Conservation (phyloP, 2,888 invertebrate genomes). For the Lasiommata megera region DNA sequence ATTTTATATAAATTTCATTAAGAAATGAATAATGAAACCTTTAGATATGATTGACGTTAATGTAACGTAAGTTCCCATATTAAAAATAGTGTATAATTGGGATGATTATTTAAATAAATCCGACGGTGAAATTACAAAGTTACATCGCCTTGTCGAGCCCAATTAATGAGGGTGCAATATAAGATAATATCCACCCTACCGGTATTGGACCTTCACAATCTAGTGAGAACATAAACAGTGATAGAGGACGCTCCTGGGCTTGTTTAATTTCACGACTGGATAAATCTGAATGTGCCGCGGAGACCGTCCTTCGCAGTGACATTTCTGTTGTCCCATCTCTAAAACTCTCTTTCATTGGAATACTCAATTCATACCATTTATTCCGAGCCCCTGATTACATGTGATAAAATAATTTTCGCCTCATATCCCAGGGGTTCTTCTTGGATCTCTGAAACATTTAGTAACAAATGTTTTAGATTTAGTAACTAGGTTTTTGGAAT, state of each 20-base stretch:
- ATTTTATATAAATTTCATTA: no score
- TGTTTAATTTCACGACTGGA: slow-evolving; percentile 80
- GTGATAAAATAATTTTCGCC: slow-evolving; percentile 1
- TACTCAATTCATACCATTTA: slow-evolving; percentile 32
- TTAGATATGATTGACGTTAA: no score
- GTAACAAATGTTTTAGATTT: no score
- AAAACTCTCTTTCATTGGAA: slow-evolving; percentile 50
- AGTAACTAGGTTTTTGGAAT: no score
- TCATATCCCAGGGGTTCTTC: not conserved
- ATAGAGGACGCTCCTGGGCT: slow-evolving; percentile 69
- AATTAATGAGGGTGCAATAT: slow-evolving; percentile 67
- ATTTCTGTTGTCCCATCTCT: slow-evolving; percentile 59
- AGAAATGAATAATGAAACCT: no score
- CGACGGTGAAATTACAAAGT: no score
- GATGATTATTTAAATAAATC: no score
- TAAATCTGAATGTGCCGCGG: slow-evolving; percentile 74
- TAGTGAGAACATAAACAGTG: slow-evolving; percentile 78
- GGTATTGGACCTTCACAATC: slow-evolving; percentile 61
- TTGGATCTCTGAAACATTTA: no score
- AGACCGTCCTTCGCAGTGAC: slow-evolving; percentile 49
- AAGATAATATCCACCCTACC: slow-evolving; percentile 48
- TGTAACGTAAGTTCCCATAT: no score
- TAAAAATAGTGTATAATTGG: no score
- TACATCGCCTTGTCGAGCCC: slow-evolving; percentile 50
- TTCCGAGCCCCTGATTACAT: not conserved